Evolutionary conservation across 2,113 vertebrate species (phyloP).

Genomic region (Otus sunia): DNA sequence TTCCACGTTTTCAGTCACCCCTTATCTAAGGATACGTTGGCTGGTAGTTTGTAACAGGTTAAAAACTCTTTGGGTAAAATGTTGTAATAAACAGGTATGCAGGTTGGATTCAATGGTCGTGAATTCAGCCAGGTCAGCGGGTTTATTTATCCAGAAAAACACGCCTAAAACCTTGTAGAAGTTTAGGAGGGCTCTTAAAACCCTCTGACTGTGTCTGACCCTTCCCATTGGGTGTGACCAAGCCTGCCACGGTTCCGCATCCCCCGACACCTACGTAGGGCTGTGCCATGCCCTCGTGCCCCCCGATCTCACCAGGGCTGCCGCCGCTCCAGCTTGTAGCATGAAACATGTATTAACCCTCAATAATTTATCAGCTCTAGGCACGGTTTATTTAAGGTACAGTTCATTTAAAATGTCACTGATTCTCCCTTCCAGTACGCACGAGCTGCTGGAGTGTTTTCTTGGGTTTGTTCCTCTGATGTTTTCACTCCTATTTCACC

Average conservation of each 20-base stretch:
- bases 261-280: accelerated
- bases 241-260: accelerated
- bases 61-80: background rate
- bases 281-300: background rate
- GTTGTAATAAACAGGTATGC: background rate
- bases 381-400: background rate
- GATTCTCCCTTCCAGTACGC: background rate
- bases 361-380: background rate
- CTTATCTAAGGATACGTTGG: background rate
- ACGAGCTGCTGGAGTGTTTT: background rate
- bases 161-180: background rate
- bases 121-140: background rate
- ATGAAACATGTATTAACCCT: background rate
- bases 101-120: background rate
- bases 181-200: background rate
- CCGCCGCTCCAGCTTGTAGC: background rate
- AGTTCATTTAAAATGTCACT: background rate
- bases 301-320: background rate
- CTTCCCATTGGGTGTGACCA: background rate
- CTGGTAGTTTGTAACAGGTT: background rate
- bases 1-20: background rate
- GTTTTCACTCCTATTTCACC: background rate
- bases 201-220: background rate
- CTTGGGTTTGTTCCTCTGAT: background rate
- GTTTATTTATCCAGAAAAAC: background rate